Evolutionary conservation across 1,140 invertebrate genomes (phyloP), one percentile per base, ranked within the genome.

Genomic region (Onthophagus taurus): DNA sequence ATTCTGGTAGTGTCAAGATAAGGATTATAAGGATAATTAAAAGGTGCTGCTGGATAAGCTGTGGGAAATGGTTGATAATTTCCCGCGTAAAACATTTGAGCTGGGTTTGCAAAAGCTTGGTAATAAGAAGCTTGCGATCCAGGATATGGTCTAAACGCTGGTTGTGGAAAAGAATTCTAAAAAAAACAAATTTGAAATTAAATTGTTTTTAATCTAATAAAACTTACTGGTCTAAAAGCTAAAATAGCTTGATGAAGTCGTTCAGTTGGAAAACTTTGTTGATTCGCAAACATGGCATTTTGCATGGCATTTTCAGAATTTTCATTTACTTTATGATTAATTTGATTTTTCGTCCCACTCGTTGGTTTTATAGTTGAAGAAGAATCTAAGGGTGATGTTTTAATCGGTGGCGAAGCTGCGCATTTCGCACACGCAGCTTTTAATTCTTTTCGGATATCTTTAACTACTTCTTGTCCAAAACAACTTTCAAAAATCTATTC

Each of bases 401-500:
- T 54, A 5, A 56, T 49, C 29, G 47, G 26, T 38, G 54, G 42
- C 57, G 66, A 65, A 49, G 68, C 45, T 11, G 74, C 69, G 52
- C 77, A 78, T 60, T 77, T 78, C 3, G 68, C 61, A 33, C 75
- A 75, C 2, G 77, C 76, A 4, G 69, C 70, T 57, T 74, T 76
- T 71, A 78, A 75, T 65, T 80, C 77, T 54, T 72, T 71, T n/a
- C 75, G 59, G 8, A 78, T 75, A 66, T 78, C 72, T 57, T 75
- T 75, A 0, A 80, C 70, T 2, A 78, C 75, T 49, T 77, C 74
- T 0, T 71, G 60, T 1, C 77, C 76, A 49, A 78, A 78, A 58
- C 77, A 80, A 50, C 75, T 77, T 60, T 80, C 77, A 49, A 78
- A 80, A 45, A 80, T 77, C 77, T 80, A 24, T 16, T n/a, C n/a